Base-by-base conservation (phyloP, 2,113 vertebrate species). In the Cavia aperea region DNA sequence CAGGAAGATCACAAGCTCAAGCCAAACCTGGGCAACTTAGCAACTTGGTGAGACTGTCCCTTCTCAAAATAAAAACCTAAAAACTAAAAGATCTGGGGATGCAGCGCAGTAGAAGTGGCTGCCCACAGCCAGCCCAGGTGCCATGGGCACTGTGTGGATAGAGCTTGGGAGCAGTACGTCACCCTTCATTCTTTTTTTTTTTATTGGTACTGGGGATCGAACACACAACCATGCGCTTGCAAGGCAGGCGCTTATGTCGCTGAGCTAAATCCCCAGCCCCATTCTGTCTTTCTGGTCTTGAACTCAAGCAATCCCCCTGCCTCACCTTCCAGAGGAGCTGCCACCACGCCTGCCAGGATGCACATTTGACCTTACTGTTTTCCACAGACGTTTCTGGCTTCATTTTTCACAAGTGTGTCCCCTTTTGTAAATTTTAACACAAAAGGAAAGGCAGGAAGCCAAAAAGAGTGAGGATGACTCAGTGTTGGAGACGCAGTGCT, bases 101-200 rank as follows among this genome's bases (percentile, higher is more conserved):
- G 49, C 51, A 79, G 77, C 51, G 18, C 31, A 33, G 49, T 8
- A 7, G 29, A 77, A 51, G 26, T 4, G 26, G 46, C 73, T 51
- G 39, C 26, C 24, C 39, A 43, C 4, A 6, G n/a, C 81, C 81
- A 16, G 15, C 66, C 65, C 11, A 4, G 54, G 29, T 49, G 79
- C 79, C 0, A 0, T 2, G 4, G 19, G 26, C 26, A 15, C 16
- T 3, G n/a, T 3, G 0, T 16, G 13, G 1, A 33, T 51, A 31
- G 43, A 33, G 31, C 81, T 26, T 13, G 9, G 43, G 31, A 65
- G 19, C 49, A 18, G 36, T 4, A n/a, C 16, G 70, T 51, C 75
- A 31, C n/a, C 13, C 46, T 65, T 21, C 77, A 21, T 13, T 39
- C 39, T 39, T 39, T 39, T 39, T 39, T 39, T 39, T 39, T 39